Conservation (phyloP, 2,888 invertebrate species). For the Drosophila subquinaria region DNA sequence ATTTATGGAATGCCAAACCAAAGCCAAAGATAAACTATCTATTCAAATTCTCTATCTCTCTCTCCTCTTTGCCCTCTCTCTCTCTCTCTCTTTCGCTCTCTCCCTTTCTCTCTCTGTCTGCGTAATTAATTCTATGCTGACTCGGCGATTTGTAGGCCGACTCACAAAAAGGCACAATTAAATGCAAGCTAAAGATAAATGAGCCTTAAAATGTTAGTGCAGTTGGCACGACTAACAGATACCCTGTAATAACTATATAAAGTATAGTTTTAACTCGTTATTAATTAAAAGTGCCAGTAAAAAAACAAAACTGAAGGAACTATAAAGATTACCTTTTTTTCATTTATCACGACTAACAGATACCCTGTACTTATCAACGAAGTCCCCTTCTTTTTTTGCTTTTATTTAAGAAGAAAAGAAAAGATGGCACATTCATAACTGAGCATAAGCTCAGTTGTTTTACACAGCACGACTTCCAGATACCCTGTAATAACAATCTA, state of each 20-base stretch:
- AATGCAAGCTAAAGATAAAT: constrained; percentile 49
- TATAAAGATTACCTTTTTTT: too few relatives aligned
- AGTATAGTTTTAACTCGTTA: too few relatives aligned
- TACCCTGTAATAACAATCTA: neutral
- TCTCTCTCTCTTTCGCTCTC: constrained; percentile 7
- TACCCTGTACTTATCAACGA: constrained; percentile 5
- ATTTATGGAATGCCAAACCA: constrained; percentile 58
- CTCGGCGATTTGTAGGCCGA: constrained; percentile 67
- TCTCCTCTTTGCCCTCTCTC: neutral
- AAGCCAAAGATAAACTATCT: constrained; percentile 63
- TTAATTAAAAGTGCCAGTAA: too few relatives aligned
- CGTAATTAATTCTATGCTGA: constrained; percentile 80
- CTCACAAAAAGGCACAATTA: constrained; percentile 59
- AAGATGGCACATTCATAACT: neutral
- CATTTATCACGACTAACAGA: neutral
- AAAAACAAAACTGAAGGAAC: too few relatives aligned
- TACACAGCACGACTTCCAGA: neutral
- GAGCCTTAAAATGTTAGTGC: neutral
- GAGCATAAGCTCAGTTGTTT: neutral
- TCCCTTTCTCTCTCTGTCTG: constrained; percentile 30
- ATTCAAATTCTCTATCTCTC: constrained; percentile 42
- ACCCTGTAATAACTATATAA: constrained; percentile 6
- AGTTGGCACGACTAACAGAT: neutral
- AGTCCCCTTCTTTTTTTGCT: too few relatives aligned
- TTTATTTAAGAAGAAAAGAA: neutral